Conservation (phyloP, 1,140 invertebrate species). For the Teleogryllus occipitalis region DNA sequence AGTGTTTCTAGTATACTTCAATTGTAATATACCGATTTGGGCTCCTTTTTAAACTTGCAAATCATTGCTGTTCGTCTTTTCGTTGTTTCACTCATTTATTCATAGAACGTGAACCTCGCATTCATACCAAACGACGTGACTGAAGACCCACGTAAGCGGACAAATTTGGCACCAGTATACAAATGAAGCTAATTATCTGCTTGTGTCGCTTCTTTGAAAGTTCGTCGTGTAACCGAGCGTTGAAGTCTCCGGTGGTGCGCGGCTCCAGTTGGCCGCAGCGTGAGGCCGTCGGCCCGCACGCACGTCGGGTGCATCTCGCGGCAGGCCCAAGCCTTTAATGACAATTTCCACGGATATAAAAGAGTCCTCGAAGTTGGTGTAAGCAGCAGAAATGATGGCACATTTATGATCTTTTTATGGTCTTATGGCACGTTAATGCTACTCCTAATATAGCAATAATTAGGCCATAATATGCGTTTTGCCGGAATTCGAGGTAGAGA, state of each 20-base stretch:
- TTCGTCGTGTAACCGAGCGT: neutral
- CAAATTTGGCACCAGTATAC: no score
- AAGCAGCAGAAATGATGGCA: neutral
- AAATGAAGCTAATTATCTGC: no score
- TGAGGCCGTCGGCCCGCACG: neutral
- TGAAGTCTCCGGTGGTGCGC: neutral
- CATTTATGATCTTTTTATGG: neutral
- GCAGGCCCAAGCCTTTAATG: neutral
- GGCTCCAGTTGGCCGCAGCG: neutral
- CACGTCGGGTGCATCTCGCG: neutral
- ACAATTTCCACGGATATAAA: constrained; percentile 1
- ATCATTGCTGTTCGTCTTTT: no score
- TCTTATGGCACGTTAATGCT: neutral
- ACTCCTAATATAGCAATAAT: constrained; percentile 5
- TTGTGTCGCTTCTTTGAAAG: neutral
- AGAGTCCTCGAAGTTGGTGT: neutral
- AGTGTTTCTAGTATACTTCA: no score
- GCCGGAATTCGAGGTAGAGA: neutral
- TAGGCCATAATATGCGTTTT: neutral
- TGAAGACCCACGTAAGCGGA: no score
- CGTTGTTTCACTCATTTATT: no score
- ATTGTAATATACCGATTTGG: no score
- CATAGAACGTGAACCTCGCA: no score
- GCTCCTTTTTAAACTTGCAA: no score
- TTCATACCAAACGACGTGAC: no score